A percentile compares a stretch with the other conserved stretches of the same genome.
phyloP scores from a whole-genome alignment of 2,113 vertebrate genomes.

The Peromyscus leucopus region DNA sequence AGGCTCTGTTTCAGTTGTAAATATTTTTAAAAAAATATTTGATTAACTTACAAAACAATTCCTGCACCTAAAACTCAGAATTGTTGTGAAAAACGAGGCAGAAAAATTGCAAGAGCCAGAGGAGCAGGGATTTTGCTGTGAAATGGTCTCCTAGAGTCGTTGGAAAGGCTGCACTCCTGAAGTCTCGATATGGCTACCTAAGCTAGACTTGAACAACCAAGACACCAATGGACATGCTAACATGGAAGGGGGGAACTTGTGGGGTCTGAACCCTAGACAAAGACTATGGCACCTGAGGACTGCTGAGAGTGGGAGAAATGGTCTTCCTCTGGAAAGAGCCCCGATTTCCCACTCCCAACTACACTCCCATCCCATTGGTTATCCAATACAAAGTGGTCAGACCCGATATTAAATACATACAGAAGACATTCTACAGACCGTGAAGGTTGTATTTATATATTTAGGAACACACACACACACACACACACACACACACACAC shows the following conservation, averaged over 20 bases:
- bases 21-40: background rate
- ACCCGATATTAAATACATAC: background rate
- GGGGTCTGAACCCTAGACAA: background rate
- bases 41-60: background rate
- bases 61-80: background rate
- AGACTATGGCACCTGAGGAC: background rate
- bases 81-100: background rate
- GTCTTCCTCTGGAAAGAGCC: background rate
- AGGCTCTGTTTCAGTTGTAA: background rate
- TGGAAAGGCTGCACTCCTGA: background rate
- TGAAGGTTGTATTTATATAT: background rate
- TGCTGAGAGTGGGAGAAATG: background rate
- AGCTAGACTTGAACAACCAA: background rate
- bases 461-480: background rate
- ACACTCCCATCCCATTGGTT: background rate
- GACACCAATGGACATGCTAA: background rate
- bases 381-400: background rate
- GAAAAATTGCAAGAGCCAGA: background rate
- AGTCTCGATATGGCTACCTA: background rate
- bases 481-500: too few relatives aligned
- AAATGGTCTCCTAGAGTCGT: background rate
- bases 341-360: background rate
- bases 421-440: background rate
- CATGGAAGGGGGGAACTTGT: too few relatives aligned
- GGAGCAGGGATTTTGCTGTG: background rate